Conservation (phyloP, 2,888 invertebrate genomes). For the Eristalis intricaria region DNA sequence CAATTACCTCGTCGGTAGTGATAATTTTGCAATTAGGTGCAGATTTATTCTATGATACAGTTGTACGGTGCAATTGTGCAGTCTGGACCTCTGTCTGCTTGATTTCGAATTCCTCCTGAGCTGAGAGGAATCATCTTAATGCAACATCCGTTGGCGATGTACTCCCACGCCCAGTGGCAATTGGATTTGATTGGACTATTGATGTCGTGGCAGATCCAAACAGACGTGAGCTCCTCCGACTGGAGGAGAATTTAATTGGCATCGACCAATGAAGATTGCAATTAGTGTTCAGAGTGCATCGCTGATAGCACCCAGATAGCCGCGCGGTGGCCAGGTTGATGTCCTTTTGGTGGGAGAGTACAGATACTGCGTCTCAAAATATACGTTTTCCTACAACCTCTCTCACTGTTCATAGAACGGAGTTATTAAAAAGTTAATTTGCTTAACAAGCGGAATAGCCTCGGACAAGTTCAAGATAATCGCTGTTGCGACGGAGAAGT, state of each 20-base stretch:
- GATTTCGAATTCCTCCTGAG: too few species aligned
- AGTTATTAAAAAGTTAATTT: too few species aligned
- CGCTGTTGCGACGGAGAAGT: background rate
- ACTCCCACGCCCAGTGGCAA: background rate
- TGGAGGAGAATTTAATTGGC: background rate
- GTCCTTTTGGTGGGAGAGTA: background rate
- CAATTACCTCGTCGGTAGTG: conserved; percentile 25
- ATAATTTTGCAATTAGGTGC: conserved; percentile 41
- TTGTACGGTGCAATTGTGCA: background rate
- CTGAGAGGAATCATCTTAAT: background rate
- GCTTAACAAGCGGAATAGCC: too few species aligned
- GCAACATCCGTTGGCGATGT: background rate
- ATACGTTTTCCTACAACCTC: background rate
- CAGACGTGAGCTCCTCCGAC: background rate
- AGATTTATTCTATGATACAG: conserved; percentile 26
- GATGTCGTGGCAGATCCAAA: background rate
- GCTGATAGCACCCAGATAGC: background rate
- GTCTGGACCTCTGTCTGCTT: background rate
- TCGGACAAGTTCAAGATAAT: too few species aligned
- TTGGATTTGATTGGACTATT: background rate
- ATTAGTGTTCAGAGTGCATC: background rate
- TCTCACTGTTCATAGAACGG: too few species aligned
- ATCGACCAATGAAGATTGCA: background rate
- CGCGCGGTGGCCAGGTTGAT: background rate
- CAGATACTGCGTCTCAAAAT: background rate